Percentiles rank a stretch among this genome's conserved stretches.
Conservation (phyloP, 2,113 vertebrate genomes). For the Corydoras maculifer region DNA sequence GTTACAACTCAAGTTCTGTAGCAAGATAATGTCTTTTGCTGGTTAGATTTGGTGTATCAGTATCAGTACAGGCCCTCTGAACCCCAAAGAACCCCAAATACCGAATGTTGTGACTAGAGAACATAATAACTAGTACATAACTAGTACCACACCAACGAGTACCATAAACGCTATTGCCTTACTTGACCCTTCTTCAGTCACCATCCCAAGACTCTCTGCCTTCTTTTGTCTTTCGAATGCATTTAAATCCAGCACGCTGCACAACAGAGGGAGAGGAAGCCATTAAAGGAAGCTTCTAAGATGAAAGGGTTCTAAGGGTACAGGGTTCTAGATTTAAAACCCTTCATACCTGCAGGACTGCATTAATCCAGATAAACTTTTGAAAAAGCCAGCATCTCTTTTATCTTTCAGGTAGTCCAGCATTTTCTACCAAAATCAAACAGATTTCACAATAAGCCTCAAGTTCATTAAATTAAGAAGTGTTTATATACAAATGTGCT, state of each 20-base stretch:
- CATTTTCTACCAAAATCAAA: conserved; percentile 80
- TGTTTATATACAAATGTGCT: too few relatives aligned
- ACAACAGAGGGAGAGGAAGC: background rate
- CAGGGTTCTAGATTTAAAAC: background rate
- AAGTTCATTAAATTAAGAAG: too few relatives aligned
- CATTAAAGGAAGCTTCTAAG: background rate
- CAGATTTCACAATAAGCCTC: background rate
- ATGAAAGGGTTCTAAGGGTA: background rate
- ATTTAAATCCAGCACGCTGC: conserved; percentile 95
- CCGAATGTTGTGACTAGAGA: too few relatives aligned
- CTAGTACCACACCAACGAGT: too few relatives aligned
- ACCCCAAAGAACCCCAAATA: too few relatives aligned
- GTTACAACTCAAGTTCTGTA: too few relatives aligned
- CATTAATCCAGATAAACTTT: conserved; percentile 94
- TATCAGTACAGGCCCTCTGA: too few relatives aligned
- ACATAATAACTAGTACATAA: too few relatives aligned
- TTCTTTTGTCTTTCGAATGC: conserved; percentile 99
- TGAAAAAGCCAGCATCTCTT: conserved; percentile 95
- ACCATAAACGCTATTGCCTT: conserved; percentile 58
- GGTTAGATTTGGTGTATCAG: too few relatives aligned
- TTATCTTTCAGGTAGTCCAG: conserved; percentile 95
- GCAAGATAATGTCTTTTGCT: too few relatives aligned
- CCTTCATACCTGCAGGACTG: conserved; percentile 86
- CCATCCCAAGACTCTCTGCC: conserved; percentile 97
- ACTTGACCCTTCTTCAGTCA: conserved; percentile 97